A percentile compares a stretch with the other conserved stretches of the same genome.
These are phyloP conservation scores for Alosa sapidissima DNA, from an alignment of 2,797 vertebrate species.

Conservation along the genomic window DNA sequence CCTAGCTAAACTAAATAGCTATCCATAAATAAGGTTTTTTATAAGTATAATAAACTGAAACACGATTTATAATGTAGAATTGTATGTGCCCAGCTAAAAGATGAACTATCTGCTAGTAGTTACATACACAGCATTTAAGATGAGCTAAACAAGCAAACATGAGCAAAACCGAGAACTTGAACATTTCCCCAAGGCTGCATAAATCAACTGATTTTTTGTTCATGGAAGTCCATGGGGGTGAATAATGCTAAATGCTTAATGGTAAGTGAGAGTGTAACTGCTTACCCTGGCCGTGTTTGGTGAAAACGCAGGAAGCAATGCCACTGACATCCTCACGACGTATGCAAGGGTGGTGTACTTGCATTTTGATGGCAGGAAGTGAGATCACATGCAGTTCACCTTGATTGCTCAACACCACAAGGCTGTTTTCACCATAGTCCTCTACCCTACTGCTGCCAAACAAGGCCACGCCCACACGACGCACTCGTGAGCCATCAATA, in stretches of 20 bases:
- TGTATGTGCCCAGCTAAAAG: too few relatives aligned
- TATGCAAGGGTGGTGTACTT: constrained; percentile 92
- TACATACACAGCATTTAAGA: too few relatives aligned
- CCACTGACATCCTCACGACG: constrained; percentile 95
- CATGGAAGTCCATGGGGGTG: neutral
- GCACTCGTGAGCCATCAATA: constrained; percentile 91
- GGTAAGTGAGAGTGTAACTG: neutral
- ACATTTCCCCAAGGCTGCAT: too few relatives aligned
- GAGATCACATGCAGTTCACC: constrained; percentile 94
- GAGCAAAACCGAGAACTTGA: too few relatives aligned
- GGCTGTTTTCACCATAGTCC: constrained; percentile 87
- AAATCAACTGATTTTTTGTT: neutral
- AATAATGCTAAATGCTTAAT: neutral
- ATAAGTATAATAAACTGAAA: too few relatives aligned
- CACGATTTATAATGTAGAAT: too few relatives aligned
- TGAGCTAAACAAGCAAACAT: too few relatives aligned
- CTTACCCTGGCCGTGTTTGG: constrained; percentile 88
- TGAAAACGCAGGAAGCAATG: constrained; percentile 97
- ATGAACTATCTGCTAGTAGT: too few relatives aligned
- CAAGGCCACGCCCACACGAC: constrained; percentile 86
- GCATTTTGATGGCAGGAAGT: constrained; percentile 88
- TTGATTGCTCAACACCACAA: constrained; percentile 91
- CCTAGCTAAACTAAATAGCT: too few relatives aligned
- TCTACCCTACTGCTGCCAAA: constrained; percentile 87
- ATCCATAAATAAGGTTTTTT: too few relatives aligned